Evolutionary conservation across 2,888 invertebrate species (phyloP).

Genomic region (Drosophila macrothrix): DNA sequence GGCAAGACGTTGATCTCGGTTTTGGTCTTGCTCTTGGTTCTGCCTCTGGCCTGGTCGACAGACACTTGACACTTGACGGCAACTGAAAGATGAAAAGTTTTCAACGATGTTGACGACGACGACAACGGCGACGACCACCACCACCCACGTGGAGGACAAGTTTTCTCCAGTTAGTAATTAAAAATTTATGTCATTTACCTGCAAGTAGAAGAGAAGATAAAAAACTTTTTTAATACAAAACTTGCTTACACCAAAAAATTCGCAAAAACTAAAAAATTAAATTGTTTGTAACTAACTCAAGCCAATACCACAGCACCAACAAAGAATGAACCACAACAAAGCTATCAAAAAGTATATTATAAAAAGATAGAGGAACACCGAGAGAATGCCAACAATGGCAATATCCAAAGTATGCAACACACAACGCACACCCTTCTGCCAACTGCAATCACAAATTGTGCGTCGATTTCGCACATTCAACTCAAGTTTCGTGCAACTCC

Average conservation of each 20-base stretch:
- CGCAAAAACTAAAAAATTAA: slow-evolving; percentile 18
- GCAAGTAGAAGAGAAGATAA: slow-evolving; percentile 68
- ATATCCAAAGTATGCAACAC: slow-evolving; percentile 39
- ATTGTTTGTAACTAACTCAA: slow-evolving; percentile 66
- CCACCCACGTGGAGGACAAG: slow-evolving; percentile 43
- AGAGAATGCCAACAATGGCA: slow-evolving; percentile 10
- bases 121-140: slow-evolving; percentile 30
- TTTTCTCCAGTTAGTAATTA: slow-evolving; percentile 71
- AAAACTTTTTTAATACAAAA: slow-evolving; percentile 78
- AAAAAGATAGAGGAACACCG: slow-evolving; percentile 1
- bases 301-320: slow-evolving; percentile 41
- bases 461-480: slow-evolving; percentile 38
- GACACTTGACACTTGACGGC: slow-evolving; percentile 78
- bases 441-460: slow-evolving; percentile 59
- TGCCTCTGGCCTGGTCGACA: slow-evolving; percentile 32
- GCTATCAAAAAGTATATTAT: slow-evolving; percentile 46
- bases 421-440: slow-evolving; percentile 30
- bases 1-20: slow-evolving; percentile 18
- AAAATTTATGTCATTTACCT: slow-evolving; percentile 80
- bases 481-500: slow-evolving; percentile 18
- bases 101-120: slow-evolving; percentile 31
- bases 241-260: slow-evolving; percentile 43
- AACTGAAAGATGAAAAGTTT: slow-evolving; percentile 74
- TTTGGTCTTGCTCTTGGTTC: slow-evolving; percentile 2
- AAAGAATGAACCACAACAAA: slow-evolving; percentile 38